Evolutionary conservation across 2,888 invertebrate species (phyloP), one percentile per base, ranked within the genome.

Genomic region (Drosophila putrida): DNA sequence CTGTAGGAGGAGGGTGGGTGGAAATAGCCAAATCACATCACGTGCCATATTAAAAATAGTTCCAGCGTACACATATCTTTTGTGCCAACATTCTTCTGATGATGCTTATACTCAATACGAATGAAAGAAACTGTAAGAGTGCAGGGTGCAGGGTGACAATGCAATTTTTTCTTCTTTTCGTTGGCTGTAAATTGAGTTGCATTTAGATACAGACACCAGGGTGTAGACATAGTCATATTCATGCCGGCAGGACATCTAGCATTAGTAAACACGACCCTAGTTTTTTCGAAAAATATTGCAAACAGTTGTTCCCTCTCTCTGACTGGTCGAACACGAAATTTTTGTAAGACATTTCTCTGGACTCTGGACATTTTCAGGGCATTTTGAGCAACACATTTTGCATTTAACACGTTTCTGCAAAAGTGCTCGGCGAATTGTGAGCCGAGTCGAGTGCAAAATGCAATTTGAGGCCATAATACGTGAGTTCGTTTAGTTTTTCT

Each of bases 391-490:
- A 75, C 61, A 70, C 75, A 75, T 74, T 83, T 86, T 81, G 84
- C 83, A 81, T 83, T 87, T 88, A 88, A 82, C 84, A 88, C 89
- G 88, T 88, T 78, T 63, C 58, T 53, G 20, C 46, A 63, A 69
- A 65, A 69, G 67, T 76, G 81, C 79, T 62, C n/a, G 53, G 82
- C 81, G 81, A 78, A 81, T 78, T 83, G 84, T 78, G 81, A 74
- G 70, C 66, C 70, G 84, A 75, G 75, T 87, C 87, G 78, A 87
- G 82, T 87, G 82, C 87, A 69, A 83, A 83, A 87, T 84, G 88
- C 85, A 84, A 84, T 84, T 84, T 82, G 70, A 73, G 74, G 73
- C 69, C 74, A 63, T 64, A 64, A 63, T 77, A 84, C 88, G 83
- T 84, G 83, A 84, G 88, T 84, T 84, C 85, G 88, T 87, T 84